These are phyloP conservation scores for Electrona antarctica DNA, from an alignment of 2,113 vertebrate genomes.

Conservation along the genomic window DNA sequence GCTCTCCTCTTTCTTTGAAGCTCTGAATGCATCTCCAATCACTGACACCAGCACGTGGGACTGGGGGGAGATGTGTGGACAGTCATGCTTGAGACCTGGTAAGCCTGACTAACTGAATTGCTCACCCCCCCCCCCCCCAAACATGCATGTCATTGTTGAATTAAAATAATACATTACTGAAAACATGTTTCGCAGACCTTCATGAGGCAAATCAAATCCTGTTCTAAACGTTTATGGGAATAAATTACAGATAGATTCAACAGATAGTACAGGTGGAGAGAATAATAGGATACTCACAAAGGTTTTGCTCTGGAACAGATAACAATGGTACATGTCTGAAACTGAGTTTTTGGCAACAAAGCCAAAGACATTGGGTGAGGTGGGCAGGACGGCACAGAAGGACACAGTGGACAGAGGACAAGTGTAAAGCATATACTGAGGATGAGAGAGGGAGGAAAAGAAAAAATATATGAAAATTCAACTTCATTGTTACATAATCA, in stretches of 20 bases:
- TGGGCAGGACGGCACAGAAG: slow-evolving; percentile 75
- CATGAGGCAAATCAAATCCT: background rate
- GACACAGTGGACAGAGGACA: slow-evolving; percentile 73
- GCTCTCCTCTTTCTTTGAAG: slow-evolving; percentile 41
- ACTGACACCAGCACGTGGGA: slow-evolving; percentile 75
- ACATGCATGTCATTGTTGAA: too few species aligned
- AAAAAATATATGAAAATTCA: too few species aligned
- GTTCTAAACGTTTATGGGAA: background rate
- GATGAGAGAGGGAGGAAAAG: slow-evolving; percentile 18
- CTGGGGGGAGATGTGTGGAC: slow-evolving; percentile 44
- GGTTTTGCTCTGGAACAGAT: slow-evolving; percentile 75
- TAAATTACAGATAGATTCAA: too few species aligned
- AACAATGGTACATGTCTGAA: slow-evolving; percentile 72
- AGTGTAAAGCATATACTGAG: slow-evolving; percentile 73
- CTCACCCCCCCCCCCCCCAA: too few species aligned
- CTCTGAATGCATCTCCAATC: slow-evolving; percentile 71
- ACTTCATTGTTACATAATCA: background rate
- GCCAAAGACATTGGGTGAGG: slow-evolving; percentile 72
- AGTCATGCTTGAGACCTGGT: background rate
- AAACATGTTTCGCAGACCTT: too few species aligned
- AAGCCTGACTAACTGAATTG: too few species aligned
- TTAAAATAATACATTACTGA: too few species aligned
- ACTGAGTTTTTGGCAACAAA: slow-evolving; percentile 76
- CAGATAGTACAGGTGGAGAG: too few species aligned
- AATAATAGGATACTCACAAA: slow-evolving; percentile 70